Evolutionary conservation across 2,888 invertebrate species (phyloP), one percentile per base, ranked within the genome.

Genomic region (Sminthurinus aureus): DNA sequence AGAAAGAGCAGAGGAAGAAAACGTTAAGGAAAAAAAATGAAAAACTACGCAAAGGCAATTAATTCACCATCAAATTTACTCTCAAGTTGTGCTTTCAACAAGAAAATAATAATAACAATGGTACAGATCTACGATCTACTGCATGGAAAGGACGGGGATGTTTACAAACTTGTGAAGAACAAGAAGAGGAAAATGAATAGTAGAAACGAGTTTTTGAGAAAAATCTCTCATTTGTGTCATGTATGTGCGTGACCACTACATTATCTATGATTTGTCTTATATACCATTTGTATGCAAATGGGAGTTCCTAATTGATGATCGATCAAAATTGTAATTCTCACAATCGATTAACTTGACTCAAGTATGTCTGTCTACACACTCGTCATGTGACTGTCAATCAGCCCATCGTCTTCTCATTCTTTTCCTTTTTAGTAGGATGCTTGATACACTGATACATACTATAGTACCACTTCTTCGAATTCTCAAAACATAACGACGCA

Each of bases 71-170:
- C 78, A 83, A 78, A 83, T 75, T 58, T 75, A 38, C 50, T 75
- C 76, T 76, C 77, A 82, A 77, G 67, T 77, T 24, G 66, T n/a
- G 51, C 82, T 82, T 82, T 82, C 82, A 82, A 77, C 82, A 82
- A 82, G 82, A 80, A 71, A 80, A 80, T 80, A 80, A 80, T 80
- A 50, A 80, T 80, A 80, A 80, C 71, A 50, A 80, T 80, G 80
- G 78, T 78, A 26, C 66, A 52, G 26, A 24, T 71, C 24, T 22
- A 13, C 18, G 58, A 12, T 58, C 58, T 15, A n/a, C 66, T 12
- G 15, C 66, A n/a, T n/a, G n/a, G n/a, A n/a, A n/a, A n/a, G n/a
- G n/a, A 66, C 50, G 1, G 38, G 38, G 20, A 73, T 80, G 80
- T 80, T 80, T 80, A 80, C 80, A 80, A 80, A 80, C 80, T 80